Percentiles rank a stretch among this genome's conserved stretches.
phyloP scores from a whole-genome alignment of 2,113 vertebrate genomes.

The Galbula dea region DNA sequence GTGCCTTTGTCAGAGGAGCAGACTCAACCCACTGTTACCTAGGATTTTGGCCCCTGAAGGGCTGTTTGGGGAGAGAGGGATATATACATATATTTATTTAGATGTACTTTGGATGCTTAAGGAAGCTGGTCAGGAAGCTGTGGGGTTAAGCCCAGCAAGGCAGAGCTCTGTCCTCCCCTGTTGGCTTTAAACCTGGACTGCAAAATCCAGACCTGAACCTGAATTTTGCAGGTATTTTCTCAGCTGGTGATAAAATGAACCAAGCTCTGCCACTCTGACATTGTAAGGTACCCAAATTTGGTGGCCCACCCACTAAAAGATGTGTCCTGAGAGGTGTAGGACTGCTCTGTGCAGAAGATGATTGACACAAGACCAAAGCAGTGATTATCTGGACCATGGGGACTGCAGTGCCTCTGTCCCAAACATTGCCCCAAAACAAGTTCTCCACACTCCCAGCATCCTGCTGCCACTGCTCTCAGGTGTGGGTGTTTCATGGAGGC shows the following conservation, averaged over 20 bases:
- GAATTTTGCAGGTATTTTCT: not conserved
- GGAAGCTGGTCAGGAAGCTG: not conserved
- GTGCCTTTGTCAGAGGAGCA: not conserved
- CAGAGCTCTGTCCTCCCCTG: not conserved
- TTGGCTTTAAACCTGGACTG: not conserved
- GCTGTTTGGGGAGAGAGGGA: not conserved
- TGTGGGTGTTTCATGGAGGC: not conserved
- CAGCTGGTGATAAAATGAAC: not conserved
- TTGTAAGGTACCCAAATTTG: not conserved
- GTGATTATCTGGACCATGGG: not conserved
- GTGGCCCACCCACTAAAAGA: not conserved
- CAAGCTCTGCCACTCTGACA: not conserved
- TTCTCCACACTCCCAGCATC: not conserved
- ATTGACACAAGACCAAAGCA: not conserved
- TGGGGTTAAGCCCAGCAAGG: not conserved
- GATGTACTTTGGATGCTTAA: not conserved
- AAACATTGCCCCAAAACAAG: fast-evolving
- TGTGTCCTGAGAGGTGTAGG: not conserved
- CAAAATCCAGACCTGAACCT: not conserved
- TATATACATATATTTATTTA: not conserved
- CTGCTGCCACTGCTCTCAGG: not conserved
- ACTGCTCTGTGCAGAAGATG: not conserved
- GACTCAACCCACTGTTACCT: not conserved
- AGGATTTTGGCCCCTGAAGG: not conserved
- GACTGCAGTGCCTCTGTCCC: not conserved